Conservation (phyloP, 2,797 vertebrate genomes). For the Zonotrichia albicollis region DNA sequence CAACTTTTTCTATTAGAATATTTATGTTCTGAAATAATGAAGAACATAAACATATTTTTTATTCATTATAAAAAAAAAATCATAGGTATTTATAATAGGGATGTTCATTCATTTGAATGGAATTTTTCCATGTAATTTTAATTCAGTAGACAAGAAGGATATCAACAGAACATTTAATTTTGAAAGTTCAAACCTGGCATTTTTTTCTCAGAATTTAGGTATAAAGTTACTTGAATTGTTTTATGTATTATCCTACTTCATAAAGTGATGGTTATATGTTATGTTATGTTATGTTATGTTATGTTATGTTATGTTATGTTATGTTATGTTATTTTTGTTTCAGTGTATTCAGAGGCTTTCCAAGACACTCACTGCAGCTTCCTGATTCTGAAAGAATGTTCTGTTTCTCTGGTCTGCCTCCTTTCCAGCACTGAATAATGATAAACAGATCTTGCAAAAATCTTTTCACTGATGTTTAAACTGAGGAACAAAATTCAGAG, state of each 20-base stretch:
- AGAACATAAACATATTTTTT: not conserved
- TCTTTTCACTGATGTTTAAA: conserved; percentile 56
- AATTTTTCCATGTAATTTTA: not conserved
- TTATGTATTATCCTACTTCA: not conserved
- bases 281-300: no score
- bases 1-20: not conserved
- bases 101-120: not conserved
- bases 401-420: not conserved
- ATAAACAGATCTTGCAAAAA: conserved; percentile 52
- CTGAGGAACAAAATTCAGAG: conserved; percentile 41
- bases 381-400: not conserved
- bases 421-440: conserved; percentile 54
- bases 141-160: not conserved
- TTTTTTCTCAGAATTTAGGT: not conserved
- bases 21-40: not conserved
- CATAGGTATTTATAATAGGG: not conserved
- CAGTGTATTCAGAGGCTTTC: not conserved
- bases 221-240: not conserved
- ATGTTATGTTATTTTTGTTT: not conserved
- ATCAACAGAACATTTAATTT: not conserved
- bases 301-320: not conserved
- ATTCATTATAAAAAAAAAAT: rapidly evolving
- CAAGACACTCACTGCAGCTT: not conserved
- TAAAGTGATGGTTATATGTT: not conserved
- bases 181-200: not conserved